Percentiles rank a stretch among this genome's conserved stretches.
These are phyloP conservation scores for Delphinus delphis DNA, from an alignment of 2,113 vertebrate species.

Conservation along the genomic window DNA sequence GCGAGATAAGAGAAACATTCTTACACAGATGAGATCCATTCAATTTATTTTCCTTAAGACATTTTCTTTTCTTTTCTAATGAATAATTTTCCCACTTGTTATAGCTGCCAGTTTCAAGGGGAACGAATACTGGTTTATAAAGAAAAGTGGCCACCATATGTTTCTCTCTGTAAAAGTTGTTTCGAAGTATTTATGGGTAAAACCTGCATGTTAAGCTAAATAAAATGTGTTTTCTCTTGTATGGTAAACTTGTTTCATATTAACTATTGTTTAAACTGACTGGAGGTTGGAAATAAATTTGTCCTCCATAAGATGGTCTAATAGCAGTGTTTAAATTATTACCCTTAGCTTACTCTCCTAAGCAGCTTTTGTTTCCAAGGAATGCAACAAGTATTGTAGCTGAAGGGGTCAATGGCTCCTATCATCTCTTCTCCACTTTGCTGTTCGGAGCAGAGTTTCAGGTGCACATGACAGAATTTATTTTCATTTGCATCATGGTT, in stretches of 20 bases:
- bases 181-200: background rate
- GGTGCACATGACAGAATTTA: rapidly evolving
- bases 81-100: background rate
- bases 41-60: slow-evolving; percentile 12
- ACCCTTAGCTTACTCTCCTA: rapidly evolving
- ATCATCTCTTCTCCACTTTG: rapidly evolving
- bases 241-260: background rate
- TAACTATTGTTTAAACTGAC: background rate
- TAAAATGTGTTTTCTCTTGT: background rate
- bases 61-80: slow-evolving; percentile 16
- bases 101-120: background rate
- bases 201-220: background rate
- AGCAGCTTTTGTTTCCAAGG: background rate
- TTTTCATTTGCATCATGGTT: background rate
- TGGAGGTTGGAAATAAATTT: background rate
- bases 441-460: background rate
- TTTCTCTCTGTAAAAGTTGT: background rate
- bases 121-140: background rate
- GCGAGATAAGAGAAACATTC: background rate
- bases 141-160: background rate
- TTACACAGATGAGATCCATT: background rate
- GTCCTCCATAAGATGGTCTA: background rate
- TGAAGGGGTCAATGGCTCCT: rapidly evolving
- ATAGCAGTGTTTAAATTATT: background rate
- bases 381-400: rapidly evolving